Evolutionary conservation across 2,113 vertebrate species (phyloP).

Genomic region (Uropsilus gracilis): DNA sequence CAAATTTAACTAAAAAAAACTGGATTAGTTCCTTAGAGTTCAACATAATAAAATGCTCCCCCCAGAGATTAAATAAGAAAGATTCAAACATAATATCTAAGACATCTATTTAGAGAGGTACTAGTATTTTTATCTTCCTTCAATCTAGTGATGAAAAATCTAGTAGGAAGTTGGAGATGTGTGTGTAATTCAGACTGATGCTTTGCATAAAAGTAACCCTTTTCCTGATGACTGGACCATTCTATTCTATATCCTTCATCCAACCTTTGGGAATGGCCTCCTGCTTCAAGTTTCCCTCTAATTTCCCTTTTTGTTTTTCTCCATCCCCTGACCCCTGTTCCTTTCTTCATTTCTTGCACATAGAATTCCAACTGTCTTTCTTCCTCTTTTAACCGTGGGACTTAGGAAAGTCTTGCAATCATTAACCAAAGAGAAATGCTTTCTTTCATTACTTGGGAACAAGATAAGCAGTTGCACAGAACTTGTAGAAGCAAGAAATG

Average conservation of each 20-base stretch:
- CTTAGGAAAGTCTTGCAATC: neutral
- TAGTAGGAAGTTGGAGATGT: neutral
- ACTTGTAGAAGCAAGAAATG: slow-evolving; percentile 25
- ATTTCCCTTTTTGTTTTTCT: neutral
- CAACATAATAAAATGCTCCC: neutral
- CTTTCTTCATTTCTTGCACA: neutral
- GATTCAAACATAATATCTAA: neutral
- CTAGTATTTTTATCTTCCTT: neutral
- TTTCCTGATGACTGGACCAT: neutral
- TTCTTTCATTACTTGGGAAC: neutral
- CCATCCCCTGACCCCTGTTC: neutral
- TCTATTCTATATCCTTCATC: neutral
- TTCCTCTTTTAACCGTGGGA: neutral
- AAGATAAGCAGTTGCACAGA: slow-evolving; percentile 45
- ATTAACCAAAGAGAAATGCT: slow-evolving; percentile 68
- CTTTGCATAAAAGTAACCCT: neutral
- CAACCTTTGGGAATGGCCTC: neutral
- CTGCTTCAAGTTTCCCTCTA: neutral
- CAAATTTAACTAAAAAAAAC: neutral
- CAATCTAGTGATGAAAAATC: neutral
- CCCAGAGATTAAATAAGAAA: neutral
- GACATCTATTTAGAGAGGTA: neutral
- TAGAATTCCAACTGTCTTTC: neutral
- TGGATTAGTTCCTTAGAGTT: slow-evolving; percentile 8
- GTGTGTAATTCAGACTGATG: neutral